Evolutionary conservation across 2,888 invertebrate species (phyloP), one percentile per base, ranked within the genome.

Genomic region (Limulus polyphemus): DNA sequence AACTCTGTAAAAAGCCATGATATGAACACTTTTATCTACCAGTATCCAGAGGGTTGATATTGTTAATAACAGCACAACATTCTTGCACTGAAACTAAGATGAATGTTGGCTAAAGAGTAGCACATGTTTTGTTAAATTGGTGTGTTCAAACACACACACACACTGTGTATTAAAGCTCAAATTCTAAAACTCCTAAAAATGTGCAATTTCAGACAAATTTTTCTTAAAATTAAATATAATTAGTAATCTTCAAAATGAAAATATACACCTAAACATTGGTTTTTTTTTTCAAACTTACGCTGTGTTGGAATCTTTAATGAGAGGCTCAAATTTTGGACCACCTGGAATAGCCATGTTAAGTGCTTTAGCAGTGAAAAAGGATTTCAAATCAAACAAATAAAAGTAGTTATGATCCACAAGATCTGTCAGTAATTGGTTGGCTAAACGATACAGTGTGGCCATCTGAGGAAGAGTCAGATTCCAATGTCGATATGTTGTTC

Each of bases 271-370:
- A 54, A 54, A 59, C 64, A 58, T 48, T 32, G 10, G 17, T 5
- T 16, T 46, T n/a, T 74, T 83, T 81, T 79, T 88, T n/a, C n/a
- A n/a, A n/a, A 32, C 32, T 32, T 32, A 32, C 86, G 87, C 92
- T 59, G 92, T 87, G 73, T 93, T 94, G 72, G 92, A 89, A 77
- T 99, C 99, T 74, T 99, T 99, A 16, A 99, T 94, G 9, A 99
- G 79, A 0, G 99, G 99, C 76, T 99, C 99, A 79, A 99, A 99
- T 78, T 99, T 99, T 0, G 99, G 99, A 0, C 99, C 99, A 60
- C 99, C 99, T 11, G 99, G 99, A 73, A 99, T 98, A 1, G 99
- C 98, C 89, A 99, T 93, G 75, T 99, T 99, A 60, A 99, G 79
- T 5, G 99, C 99, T 78, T 99, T 99, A 0, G 99, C 99, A 1